Evolutionary conservation across 2,113 vertebrate species (phyloP), one percentile per base, ranked within the genome.

Genomic region (Fulica atra): DNA sequence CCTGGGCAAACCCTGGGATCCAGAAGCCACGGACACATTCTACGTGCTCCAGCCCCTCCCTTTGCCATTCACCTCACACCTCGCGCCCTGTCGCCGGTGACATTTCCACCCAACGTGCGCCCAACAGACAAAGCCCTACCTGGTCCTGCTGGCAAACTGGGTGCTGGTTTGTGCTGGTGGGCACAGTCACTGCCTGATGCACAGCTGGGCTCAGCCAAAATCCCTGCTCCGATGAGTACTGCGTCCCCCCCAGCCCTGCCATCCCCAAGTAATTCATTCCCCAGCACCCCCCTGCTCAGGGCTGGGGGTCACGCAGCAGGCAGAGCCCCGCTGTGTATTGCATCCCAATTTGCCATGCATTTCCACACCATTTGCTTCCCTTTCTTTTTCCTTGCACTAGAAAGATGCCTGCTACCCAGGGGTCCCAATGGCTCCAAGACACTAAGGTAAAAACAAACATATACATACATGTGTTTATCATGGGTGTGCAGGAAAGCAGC

Each of bases 341-440:
- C 96, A 87, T 89, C 96, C 96, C 95, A 95, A 94, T 97, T 97
- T 96, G 97, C 96, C 89, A 96, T 86, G 95, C 94, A 77, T 97
- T 97, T 97, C 96, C 97, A 96, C 93, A 88, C 95, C 96, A 97
- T 97, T 97, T 97, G 92, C 88, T 97, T 76, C 81, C 93, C 91
- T 97, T 97, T 96, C 95, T 97, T 94, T 96, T 61, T 95, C 57
- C 89, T 46, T 61, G 83, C 59, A 6, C 88, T 50, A 44, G 81
- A 88, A 97, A 95, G 96, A 91, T 14, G 74, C 93, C 93, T 4
- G 16, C 95, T 73, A 33, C 96, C 89, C 93, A 35, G 96, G 96
- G 96, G 90, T 95, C 87, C 94, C 88, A 28, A 17, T 64, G 18
- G 14, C 85, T 80, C 48, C 56, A 3, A 24, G 93, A 90, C 3